phyloP scores from a whole-genome alignment of 2,888 invertebrate genomes.

The Campopleginae sp. region DNA sequence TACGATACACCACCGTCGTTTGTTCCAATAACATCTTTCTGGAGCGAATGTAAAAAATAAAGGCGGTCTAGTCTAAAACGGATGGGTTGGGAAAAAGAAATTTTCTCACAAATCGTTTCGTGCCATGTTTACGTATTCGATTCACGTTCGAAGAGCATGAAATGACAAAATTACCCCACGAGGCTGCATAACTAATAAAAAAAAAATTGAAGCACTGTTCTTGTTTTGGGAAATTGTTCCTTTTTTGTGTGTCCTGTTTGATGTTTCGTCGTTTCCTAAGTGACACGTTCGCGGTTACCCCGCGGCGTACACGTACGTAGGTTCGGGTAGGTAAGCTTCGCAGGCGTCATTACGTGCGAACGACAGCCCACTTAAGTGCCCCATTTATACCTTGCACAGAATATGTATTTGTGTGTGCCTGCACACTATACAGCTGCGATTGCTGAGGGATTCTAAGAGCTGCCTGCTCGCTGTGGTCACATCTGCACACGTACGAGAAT shows the following conservation, averaged over 20 bases:
- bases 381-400: conserved; percentile 74
- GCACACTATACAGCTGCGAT: conserved; percentile 10
- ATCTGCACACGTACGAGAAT: conserved; percentile 72
- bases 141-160: background rate
- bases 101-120: background rate
- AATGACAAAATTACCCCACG: background rate
- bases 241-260: background rate
- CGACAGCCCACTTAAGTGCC: conserved; percentile 77
- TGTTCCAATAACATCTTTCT: background rate
- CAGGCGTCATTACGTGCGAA: conserved; percentile 78
- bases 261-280: conserved; percentile 48
- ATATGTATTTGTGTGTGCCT: conserved; percentile 5
- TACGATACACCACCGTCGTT: conserved; percentile 1
- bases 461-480: conserved; percentile 17
- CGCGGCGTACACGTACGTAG: conserved; percentile 42
- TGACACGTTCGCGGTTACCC: conserved; percentile 63
- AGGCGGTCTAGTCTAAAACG: background rate
- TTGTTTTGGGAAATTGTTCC: conserved; percentile 7
- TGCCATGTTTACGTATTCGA: background rate
- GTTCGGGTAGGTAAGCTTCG: conserved; percentile 75
- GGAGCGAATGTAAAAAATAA: background rate
- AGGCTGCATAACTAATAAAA: background rate
- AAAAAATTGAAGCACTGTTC: background rate
- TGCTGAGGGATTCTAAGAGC: conserved; percentile 32
- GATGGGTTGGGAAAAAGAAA: background rate